phyloP scores from a whole-genome alignment of 1,140 invertebrate genomes.

The Drosophila tsacasi region DNA sequence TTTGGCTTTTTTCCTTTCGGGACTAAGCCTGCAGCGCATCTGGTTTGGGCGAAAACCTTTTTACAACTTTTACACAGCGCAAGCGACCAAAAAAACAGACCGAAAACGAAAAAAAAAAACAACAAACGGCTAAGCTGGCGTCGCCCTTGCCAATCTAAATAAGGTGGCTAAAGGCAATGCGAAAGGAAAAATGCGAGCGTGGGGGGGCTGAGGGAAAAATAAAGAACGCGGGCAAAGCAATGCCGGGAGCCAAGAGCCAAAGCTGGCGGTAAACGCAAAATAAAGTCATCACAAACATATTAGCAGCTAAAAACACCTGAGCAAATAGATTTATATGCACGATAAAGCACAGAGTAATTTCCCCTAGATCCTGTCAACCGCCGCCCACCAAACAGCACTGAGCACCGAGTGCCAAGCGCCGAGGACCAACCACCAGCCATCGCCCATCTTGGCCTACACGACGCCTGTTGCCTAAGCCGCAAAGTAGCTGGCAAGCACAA shows the following conservation, averaged over 20 bases:
- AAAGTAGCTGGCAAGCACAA: conserved; percentile 76
- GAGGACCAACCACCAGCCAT: conserved; percentile 26
- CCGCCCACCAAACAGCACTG: conserved; percentile 9
- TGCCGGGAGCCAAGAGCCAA: conserved; percentile 38
- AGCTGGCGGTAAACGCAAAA: conserved; percentile 80
- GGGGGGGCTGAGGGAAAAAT: conserved; percentile 9
- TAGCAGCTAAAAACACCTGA: conserved; percentile 84
- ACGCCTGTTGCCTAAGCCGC: conserved; percentile 80
- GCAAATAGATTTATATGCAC: conserved; percentile 84
- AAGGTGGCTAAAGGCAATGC: conserved; percentile 57
- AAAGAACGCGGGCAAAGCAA: conserved; percentile 60
- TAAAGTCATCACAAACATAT: conserved; percentile 84
- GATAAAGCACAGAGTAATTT: conserved; percentile 84
- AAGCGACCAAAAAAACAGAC: conserved; percentile 2
- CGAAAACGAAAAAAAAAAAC: conserved; percentile 18
- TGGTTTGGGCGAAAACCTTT: conserved; percentile 69
- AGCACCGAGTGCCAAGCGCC: not conserved
- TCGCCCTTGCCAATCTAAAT: conserved; percentile 61
- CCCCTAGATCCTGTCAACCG: conserved; percentile 80
- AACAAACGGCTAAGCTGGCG: conserved; percentile 59
- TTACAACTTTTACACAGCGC: conserved; percentile 73
- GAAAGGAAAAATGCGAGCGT: conserved; percentile 33
- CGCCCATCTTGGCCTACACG: conserved; percentile 35
- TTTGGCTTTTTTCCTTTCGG: not conserved
- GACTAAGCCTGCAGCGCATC: conserved; percentile 59